Evolutionary conservation across 2,113 vertebrate genomes (phyloP).

Genomic region (Ceyx melanurus): DNA sequence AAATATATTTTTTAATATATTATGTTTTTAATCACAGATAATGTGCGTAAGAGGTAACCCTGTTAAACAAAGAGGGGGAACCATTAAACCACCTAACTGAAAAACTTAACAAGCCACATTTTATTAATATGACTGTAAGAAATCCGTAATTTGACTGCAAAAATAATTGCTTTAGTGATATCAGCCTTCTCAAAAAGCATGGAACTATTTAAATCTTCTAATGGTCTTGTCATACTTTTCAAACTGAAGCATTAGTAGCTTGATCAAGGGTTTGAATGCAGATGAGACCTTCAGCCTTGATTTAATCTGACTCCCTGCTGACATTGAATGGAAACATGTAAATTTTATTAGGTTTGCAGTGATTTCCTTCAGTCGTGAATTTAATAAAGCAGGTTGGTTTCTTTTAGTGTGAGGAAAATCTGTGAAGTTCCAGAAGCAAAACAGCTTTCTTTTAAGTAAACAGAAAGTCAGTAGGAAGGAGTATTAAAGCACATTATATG

Average conservation of each 20-base stretch:
- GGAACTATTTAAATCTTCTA: slow-evolving; percentile 25
- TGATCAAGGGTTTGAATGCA: slow-evolving; percentile 52
- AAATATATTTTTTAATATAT: too few species aligned
- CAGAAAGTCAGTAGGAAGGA: slow-evolving; percentile 18
- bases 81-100: background rate
- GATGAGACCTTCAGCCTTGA: slow-evolving; percentile 51
- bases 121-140: slow-evolving; percentile 3
- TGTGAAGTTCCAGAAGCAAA: slow-evolving; percentile 40
- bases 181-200: background rate
- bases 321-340: slow-evolving; percentile 35
- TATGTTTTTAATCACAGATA: too few species aligned
- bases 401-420: slow-evolving; percentile 4
- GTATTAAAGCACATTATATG: background rate
- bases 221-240: slow-evolving; percentile 40
- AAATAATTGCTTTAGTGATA: slow-evolving; percentile 21
- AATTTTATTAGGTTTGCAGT: slow-evolving; percentile 45
- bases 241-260: slow-evolving; percentile 28
- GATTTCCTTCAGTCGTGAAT: slow-evolving; percentile 48
- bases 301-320: slow-evolving; percentile 58
- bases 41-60: background rate
- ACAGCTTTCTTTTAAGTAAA: slow-evolving; percentile 29
- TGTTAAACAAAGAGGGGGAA: background rate
- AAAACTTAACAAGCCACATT: background rate
- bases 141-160: background rate
- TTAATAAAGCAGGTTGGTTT: slow-evolving; percentile 29